phyloP scores from a whole-genome alignment of 2,797 vertebrate genomes.

The Neopelma chrysocephalum region DNA sequence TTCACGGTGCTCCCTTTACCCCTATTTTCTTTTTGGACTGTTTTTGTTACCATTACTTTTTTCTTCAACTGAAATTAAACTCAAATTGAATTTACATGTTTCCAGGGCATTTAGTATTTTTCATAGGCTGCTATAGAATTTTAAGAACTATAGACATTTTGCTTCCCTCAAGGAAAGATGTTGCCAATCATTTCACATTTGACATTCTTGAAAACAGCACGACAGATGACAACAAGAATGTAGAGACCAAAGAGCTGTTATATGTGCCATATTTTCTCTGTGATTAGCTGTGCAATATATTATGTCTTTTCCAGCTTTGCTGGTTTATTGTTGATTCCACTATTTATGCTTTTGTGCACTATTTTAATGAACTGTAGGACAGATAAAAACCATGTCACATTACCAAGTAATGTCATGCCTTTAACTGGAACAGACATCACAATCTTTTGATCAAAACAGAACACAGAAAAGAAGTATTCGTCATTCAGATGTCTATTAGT shows the following conservation, averaged over 20 bases:
- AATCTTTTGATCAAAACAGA: not conserved
- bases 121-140: not conserved
- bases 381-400: constrained; percentile 3
- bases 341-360: not conserved
- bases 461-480: not conserved
- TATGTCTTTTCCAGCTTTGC: constrained; percentile 25
- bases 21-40: not conserved
- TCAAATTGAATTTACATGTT: not conserved
- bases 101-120: not conserved
- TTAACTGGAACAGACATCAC: not conserved
- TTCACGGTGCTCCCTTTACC: not conserved
- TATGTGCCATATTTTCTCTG: constrained; percentile 6
- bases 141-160: not conserved
- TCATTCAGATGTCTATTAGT: not conserved
- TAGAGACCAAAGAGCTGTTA: constrained; percentile 33
- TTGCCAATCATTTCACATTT: constrained; percentile 39
- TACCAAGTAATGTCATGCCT: not conserved
- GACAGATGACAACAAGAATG: constrained; percentile 33
- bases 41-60: not conserved
- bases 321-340: constrained; percentile 16
- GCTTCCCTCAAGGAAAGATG: not conserved
- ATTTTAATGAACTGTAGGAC: constrained; percentile 41
- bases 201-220: not conserved
- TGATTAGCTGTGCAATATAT: constrained; percentile 30
- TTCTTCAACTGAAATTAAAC: not conserved